Percentiles rank a stretch among this genome's conserved stretches.
Evolutionary conservation across 2,113 vertebrate genomes (phyloP).

Genomic region (Alethe diademata): DNA sequence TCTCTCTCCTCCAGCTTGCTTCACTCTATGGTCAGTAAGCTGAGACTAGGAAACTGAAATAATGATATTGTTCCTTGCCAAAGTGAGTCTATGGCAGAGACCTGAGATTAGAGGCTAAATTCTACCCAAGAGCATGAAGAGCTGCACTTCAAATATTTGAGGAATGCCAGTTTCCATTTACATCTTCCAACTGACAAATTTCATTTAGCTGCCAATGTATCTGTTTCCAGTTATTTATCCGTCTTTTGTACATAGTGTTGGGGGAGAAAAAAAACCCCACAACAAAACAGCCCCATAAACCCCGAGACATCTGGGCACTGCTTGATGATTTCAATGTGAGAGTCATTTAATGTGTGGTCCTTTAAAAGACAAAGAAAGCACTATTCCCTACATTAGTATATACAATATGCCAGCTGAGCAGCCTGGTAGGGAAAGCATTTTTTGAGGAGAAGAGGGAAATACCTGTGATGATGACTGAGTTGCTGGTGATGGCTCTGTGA

Average conservation of each 20-base stretch:
- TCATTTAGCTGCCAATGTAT: neutral
- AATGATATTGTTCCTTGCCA: neutral
- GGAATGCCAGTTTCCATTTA: neutral
- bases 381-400: neutral
- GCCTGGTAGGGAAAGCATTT: neutral
- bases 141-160: neutral
- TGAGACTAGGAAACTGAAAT: neutral
- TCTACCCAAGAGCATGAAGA: neutral
- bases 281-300: neutral
- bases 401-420: neutral
- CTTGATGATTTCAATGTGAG: neutral
- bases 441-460: neutral
- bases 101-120: neutral
- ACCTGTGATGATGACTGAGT: slow-evolving; percentile 82
- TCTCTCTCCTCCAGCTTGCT: neutral
- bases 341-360: neutral
- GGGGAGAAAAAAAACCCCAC: no score
- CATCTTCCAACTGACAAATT: neutral
- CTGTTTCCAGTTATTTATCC: neutral
- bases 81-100: neutral
- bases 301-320: neutral
- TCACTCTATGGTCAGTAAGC: neutral
- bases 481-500: slow-evolving; percentile 79
- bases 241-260: neutral
- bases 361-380: neutral